phyloP scores from a whole-genome alignment of 2,797 vertebrate genomes.

The Pseudomugil tenellus region DNA sequence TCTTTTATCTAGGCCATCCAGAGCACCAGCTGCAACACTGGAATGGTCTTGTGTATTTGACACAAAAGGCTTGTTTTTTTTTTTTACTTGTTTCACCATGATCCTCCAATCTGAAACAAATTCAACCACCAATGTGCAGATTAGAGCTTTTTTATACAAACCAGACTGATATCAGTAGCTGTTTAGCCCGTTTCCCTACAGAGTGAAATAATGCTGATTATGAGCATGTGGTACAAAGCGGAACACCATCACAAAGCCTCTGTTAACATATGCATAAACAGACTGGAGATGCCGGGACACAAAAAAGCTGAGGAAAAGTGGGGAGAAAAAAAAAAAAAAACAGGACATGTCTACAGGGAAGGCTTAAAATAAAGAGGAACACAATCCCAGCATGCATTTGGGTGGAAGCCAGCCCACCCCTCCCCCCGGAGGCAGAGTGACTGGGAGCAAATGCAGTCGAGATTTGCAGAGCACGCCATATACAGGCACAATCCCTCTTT shows the following conservation, averaged over 20 bases:
- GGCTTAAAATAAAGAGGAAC: slow-evolving; percentile 87
- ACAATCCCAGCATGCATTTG: slow-evolving; percentile 86
- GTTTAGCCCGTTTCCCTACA: slow-evolving; percentile 23
- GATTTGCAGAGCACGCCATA: slow-evolving; percentile 66
- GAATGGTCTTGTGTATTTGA: slow-evolving; percentile 3
- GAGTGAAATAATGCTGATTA: slow-evolving; percentile 30
- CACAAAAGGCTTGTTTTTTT: too few relatives aligned
- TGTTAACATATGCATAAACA: slow-evolving; percentile 37
- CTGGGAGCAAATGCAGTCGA: slow-evolving; percentile 69
- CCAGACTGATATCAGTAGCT: slow-evolving; percentile 20
- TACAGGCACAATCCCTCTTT: slow-evolving; percentile 56
- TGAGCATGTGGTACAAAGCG: slow-evolving; percentile 38
- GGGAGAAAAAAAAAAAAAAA: slow-evolving; percentile 64
- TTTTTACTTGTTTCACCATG: background rate
- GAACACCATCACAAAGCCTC: slow-evolving; percentile 43
- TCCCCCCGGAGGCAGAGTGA: slow-evolving; percentile 59
- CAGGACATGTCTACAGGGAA: slow-evolving; percentile 88
- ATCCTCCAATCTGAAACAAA: slow-evolving; percentile 13
- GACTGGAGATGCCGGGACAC: slow-evolving; percentile 55
- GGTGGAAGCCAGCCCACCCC: slow-evolving; percentile 70
- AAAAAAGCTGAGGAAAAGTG: slow-evolving; percentile 57
- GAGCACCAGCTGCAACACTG: background rate
- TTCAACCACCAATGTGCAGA: background rate
- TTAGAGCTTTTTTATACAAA: slow-evolving; percentile 14
- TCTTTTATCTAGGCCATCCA: slow-evolving; percentile 25